A percentile compares a stretch with the other conserved stretches of the same genome.
Conservation (phyloP, 2,888 invertebrate species). For the Drosophila yooni region DNA sequence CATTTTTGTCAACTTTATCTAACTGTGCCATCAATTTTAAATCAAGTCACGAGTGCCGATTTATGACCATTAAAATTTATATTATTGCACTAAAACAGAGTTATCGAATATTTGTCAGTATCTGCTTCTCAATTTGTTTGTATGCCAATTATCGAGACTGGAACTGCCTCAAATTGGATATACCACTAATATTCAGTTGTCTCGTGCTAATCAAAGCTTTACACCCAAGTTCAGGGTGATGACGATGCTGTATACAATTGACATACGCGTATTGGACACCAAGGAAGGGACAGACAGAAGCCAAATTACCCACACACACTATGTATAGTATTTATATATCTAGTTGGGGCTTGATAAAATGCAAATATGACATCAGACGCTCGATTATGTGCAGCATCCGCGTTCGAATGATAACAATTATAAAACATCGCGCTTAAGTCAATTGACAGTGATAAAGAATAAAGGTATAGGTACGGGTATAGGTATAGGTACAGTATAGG, state of each 20-base stretch:
- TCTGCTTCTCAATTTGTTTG: slow-evolving; percentile 11
- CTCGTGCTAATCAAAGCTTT: slow-evolving; percentile 24
- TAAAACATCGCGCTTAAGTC: slow-evolving; percentile 30
- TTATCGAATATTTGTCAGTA: neutral
- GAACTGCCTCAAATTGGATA: slow-evolving; percentile 31
- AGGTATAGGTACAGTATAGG: neutral
- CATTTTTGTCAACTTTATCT: neutral
- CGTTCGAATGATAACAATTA: slow-evolving; percentile 13
- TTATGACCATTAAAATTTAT: neutral
- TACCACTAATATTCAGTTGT: slow-evolving; percentile 4
- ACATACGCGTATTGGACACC: neutral
- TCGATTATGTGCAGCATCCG: slow-evolving; percentile 11
- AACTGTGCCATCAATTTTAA: neutral
- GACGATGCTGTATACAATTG: slow-evolving; percentile 9
- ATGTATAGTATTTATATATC: neutral
- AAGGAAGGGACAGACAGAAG: neutral
- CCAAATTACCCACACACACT: neutral
- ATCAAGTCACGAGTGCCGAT: slow-evolving; percentile 12
- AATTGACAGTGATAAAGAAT: slow-evolving; percentile 35
- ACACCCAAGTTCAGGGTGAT: slow-evolving; percentile 42
- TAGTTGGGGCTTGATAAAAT: slow-evolving; percentile 3
- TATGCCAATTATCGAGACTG: slow-evolving; percentile 6
- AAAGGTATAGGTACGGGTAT: neutral
- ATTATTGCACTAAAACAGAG: neutral
- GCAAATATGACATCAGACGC: slow-evolving; percentile 9